Evolutionary conservation across 2,888 invertebrate species (phyloP), one percentile per base, ranked within the genome.

Genomic region (Agonopterix subpropinquella): DNA sequence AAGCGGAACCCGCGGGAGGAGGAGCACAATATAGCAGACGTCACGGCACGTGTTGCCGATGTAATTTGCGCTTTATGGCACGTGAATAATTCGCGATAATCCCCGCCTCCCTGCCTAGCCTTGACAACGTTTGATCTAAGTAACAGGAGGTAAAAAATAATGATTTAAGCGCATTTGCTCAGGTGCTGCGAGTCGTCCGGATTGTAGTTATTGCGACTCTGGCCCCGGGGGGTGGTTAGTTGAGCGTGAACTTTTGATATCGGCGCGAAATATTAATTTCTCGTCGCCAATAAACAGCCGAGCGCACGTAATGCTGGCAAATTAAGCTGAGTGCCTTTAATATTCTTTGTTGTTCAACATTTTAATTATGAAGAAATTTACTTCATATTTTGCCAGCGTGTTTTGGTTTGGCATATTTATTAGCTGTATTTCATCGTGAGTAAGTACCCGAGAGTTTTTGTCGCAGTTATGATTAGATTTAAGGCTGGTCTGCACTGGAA

Each of bases 231-330:
- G 85, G 84, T 80, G 80, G 73, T 73, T 83, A 86, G 87, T 85
- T 83, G 85, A 86, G 87, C 86, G 86, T 83, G 75, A 86, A 84
- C 85, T 78, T 80, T 85, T 86, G 78, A 85, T 88, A 86, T 85
- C 79, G 80, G 79, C 72, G 84, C 79, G 79, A 86, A 85, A 86
- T 87, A 87, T 88, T 88, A 88, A 86, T 88, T 84, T 86, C 80
- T 79, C 80, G 77, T 69, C 77, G 77, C 78, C 84, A 82, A 84
- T 85, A 79, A 84, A 80, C 79, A 77, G 52, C 69, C 71, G 67
- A 73, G 80, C 82, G 82, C 69, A 74, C 77, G 80, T 82, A 85
- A 83, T 82, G 74, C 80, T 73, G 78, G 80, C 80, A 84, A 85
- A 86, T 86, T 84, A 84, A 79, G 76, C 77, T 69, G 79, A 85